phyloP scores from a whole-genome alignment of 2,888 invertebrate genomes.

The Spilosoma lubricipeda region DNA sequence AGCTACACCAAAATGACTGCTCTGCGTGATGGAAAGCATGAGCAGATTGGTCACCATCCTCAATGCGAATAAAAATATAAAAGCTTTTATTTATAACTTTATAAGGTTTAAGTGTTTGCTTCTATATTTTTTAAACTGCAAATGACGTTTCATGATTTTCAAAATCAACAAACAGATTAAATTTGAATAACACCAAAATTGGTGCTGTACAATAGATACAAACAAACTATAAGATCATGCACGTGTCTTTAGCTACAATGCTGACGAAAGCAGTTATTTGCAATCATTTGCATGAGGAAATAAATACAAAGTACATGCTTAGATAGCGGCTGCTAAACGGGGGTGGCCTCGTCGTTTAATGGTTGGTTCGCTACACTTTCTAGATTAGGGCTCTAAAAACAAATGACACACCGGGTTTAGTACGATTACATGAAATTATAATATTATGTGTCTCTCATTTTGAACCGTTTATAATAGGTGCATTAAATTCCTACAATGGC shows the following conservation, averaged over 20 bases:
- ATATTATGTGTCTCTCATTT: background rate
- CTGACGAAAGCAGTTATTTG: conserved; percentile 74
- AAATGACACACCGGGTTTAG: conserved; percentile 20
- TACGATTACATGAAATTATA: background rate
- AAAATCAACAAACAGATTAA: background rate
- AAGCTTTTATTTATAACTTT: too few species aligned
- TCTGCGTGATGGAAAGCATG: too few species aligned
- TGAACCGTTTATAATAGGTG: background rate
- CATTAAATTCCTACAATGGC: background rate
- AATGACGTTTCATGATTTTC: too few species aligned
- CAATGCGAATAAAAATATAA: too few species aligned
- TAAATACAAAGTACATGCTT: conserved; percentile 61
- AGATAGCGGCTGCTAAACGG: conserved; percentile 51
- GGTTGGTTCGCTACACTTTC: conserved; percentile 47
- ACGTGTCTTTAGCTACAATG: conserved; percentile 31
- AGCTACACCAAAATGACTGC: too few species aligned
- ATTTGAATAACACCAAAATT: background rate
- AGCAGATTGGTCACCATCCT: too few species aligned
- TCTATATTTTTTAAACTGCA: too few species aligned
- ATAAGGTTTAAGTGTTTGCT: background rate
- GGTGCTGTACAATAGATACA: background rate
- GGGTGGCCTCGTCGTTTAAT: conserved; percentile 61
- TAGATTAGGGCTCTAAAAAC: conserved; percentile 46
- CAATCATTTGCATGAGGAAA: conserved; percentile 81
- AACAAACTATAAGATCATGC: conserved; percentile 20